Percentiles rank a stretch among this genome's conserved stretches.
These are phyloP conservation scores for Drosophila bunnanda DNA, from an alignment of 2,888 invertebrate species.

Conservation along the genomic window DNA sequence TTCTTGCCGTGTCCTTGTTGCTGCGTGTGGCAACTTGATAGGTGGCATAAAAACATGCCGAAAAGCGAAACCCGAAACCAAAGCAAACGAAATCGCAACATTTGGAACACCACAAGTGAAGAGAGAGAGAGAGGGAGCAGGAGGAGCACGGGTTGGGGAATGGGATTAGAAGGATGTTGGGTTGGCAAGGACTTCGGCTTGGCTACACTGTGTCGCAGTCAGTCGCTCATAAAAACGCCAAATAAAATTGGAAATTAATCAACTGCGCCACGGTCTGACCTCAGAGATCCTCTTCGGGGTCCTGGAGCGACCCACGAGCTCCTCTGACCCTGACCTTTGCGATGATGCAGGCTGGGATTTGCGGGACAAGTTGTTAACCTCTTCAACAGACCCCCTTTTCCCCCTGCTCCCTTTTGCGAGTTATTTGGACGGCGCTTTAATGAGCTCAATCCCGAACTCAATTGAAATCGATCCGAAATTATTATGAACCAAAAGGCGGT, in stretches of 20 bases:
- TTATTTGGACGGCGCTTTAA: slow-evolving; percentile 7
- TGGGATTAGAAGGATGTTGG: too few species aligned
- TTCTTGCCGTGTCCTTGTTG: slow-evolving; percentile 10
- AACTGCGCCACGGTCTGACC: slow-evolving; percentile 51
- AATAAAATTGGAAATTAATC: slow-evolving; percentile 75
- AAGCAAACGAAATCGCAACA: slow-evolving; percentile 54
- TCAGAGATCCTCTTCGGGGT: slow-evolving; percentile 11
- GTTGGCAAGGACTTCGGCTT: slow-evolving; percentile 3
- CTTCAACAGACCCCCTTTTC: background rate
- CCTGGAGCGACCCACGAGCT: slow-evolving; percentile 1
- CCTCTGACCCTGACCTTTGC: slow-evolving; percentile 29
- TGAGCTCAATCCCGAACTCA: slow-evolving; percentile 4
- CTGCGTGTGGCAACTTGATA: slow-evolving; percentile 43
- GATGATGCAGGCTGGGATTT: background rate
- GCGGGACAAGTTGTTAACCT: slow-evolving; percentile 12
- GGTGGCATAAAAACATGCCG: slow-evolving; percentile 30
- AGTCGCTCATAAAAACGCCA: slow-evolving; percentile 70
- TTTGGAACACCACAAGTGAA: slow-evolving; percentile 6
- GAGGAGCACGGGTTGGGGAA: background rate
- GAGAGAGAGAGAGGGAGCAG: background rate
- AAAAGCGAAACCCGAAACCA: slow-evolving; percentile 30
- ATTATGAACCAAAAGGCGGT: background rate
- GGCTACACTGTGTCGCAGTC: slow-evolving; percentile 37
- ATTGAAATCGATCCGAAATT: slow-evolving; percentile 22
- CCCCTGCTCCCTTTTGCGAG: background rate